Evolutionary conservation across 64 coral and sea anemone genomes (phyloP), one percentile per base, ranked within the genome.

Genomic region (Hydrozoanthus tunicans): DNA sequence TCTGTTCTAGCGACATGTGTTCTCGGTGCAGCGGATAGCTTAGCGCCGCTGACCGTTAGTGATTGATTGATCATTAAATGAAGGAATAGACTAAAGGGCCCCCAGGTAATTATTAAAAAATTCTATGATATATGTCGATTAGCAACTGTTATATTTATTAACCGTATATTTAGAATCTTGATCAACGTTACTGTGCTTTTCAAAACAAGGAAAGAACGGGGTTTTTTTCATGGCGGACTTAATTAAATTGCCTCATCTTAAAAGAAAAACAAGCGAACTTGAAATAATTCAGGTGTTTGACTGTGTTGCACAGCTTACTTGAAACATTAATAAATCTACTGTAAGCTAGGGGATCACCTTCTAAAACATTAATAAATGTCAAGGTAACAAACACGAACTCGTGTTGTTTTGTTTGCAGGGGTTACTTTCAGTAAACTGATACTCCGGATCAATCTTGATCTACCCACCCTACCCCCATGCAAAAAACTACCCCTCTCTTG

Each of bases 1-100:
- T 98, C 95, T 15, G 81, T 98, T 14, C 67, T 77, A 8, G 82
- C 71, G 11, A 90, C 70, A 11, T 89, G 92, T 59, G 83, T 98
- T 53, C 66, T 74, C 10, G 62, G 77, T 53, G 95, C 95, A 54
- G 73, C 76, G 6, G 90, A 96, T 15, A 62, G 77, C 58, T 67
- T 96, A 53, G 81, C 59, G 9, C 76, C 61, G 25, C 57, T 91
- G 75, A 73, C 90, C 73, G 54, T 15, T 73, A 73, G 70, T 73
- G 12, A 73, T 81, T 17, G 78, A 63, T 89, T 71, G 70, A 67
- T 4, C 4, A 67, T 67, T 67, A 3, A 67, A 11, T 14, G 64
- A 67, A 14, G 3, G 12, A 4, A 5, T 67, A 67, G 3, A 13
- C 71, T 75, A 58, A 43, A 43, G 2, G 32, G 32, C 32, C 32